Base-by-base conservation (phyloP, 2,888 invertebrate species). In the Smittia sp. region DNA sequence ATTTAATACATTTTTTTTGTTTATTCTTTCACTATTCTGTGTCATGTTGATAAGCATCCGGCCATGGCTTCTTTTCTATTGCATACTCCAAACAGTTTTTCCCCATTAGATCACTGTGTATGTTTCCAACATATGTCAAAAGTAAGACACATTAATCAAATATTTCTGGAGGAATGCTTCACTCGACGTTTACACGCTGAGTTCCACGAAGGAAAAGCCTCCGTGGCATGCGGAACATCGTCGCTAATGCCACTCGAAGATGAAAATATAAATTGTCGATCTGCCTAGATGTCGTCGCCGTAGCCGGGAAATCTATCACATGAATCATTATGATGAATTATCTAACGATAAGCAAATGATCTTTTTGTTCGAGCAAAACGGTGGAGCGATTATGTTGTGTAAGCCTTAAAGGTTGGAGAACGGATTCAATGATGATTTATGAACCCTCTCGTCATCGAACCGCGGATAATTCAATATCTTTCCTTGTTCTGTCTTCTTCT, bases 281-380 rank as follows among this genome's bases (percentile, higher is more conserved):
- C 32, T 32, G 32, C 32, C 32, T 32, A 3, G 46, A 46, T 46
- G 15, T n/a, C 11, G 11, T 46, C n/a, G 2, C 46, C 6, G 38
- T 9, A 46, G 3, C 15, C 2, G 15, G 46, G 3, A 15, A 46
- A 46, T 46, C 15, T 15, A 6, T n/a, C 46, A 15, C 46, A 46
- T 46, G 46, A 46, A 46, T 46, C 46, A 46, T 15, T n/a, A 46
- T 46, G 46, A 46, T n/a, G 15, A 46, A 46, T 46, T 46, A 46
- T 46, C 15, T 46, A 11, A 15, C 46, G 46, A 46, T 46, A 46
- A 46, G 46, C 15, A 15, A 46, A n/a, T 3, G 11, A 11, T 46
- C 11, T 46, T 46, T 46, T 46, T 46, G 46, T n/a, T 11, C 15
- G 46, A 2, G 11, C n/a, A 6, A 46, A n/a, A 11, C 11, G 11